Evolutionary conservation across 2,113 vertebrate genomes (phyloP).

Genomic region (Aspiorhynchus laticeps): DNA sequence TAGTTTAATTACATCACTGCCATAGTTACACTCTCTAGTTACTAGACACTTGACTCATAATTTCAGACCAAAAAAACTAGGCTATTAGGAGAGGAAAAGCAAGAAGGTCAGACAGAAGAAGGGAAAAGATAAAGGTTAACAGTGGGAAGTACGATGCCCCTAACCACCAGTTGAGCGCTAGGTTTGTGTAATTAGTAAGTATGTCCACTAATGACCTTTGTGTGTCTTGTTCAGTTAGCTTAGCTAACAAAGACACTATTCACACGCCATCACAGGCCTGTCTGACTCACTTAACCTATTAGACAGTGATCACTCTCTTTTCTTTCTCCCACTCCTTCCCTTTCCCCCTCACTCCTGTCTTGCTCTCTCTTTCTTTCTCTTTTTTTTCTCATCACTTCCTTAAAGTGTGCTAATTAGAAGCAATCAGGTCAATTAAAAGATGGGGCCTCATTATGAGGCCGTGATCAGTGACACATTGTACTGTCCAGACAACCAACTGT

Average conservation of each 20-base stretch:
- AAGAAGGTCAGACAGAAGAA: conserved; percentile 4
- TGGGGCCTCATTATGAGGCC: conserved; percentile 71
- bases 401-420: conserved; percentile 79
- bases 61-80: background rate
- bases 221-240: conserved; percentile 73
- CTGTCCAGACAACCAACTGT: conserved; percentile 62
- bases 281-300: conserved; percentile 74
- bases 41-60: background rate
- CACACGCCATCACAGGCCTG: conserved; percentile 68
- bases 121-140: background rate
- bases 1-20: background rate
- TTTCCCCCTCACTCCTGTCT: background rate
- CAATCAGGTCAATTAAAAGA: conserved; percentile 75
- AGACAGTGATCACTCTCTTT: conserved; percentile 69
- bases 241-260: conserved; percentile 71
- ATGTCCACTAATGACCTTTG: background rate
- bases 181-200: background rate
- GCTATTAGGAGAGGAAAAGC: background rate
- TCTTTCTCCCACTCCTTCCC: conserved; percentile 9
- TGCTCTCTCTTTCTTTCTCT: conserved; percentile 22
- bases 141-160: background rate
- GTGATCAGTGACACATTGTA: conserved; percentile 55
- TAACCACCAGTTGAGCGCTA: background rate
- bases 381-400: conserved; percentile 40
- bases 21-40: background rate